Evolutionary conservation across 30 jellyfish, hydroid and myxozoan species (phyloP), one percentile per base, ranked within the genome.

Genomic region (Aurelia aurita): DNA sequence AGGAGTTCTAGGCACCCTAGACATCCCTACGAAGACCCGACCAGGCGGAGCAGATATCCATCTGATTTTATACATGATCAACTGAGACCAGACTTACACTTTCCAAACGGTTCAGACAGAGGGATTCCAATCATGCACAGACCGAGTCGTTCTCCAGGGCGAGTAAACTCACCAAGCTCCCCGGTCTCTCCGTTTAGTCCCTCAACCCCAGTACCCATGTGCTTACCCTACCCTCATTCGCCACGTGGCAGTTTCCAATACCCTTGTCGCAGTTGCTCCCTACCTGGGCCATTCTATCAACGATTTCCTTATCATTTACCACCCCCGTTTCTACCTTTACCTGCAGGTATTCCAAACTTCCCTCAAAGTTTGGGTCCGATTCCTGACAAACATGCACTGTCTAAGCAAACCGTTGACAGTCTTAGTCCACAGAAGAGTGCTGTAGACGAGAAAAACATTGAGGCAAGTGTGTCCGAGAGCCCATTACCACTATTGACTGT

Each of bases 131-230:
- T 14, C 39, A 32, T 61, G 16, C 73, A 22, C 6, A 45, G 73
- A 20, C 86, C 72, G 25, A 22, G 85, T 19, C 58, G 69, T 4
- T 31, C 80, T 2, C 86, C 93, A 21, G 69, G 9, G 2, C 81
- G 57, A 5, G 43, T 84, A 19, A 21, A 11, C 31, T 32, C 93
- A 16, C 86, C 93, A 45, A 21, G 39, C 34, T 70, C 87, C 16
- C 76, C 93, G n/a, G 62, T 75, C 7, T 39, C 77, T 32, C 93
- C 93, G 3, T 83, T 55, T 68, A 59, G 84, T 53, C 86, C 93
- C 0, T 29, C 81, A 14, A 39, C 72, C 53, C 93, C 93, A 3
- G 60, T 83, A 16, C 93, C 93, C 31, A 83, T 70, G 93, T 83
- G 80, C 64, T 45, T 53, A 34, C 85, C 91, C 25, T 35, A 5